Conservation (phyloP, 2,113 vertebrate species). For the Poeciliopsis occidentalis region DNA sequence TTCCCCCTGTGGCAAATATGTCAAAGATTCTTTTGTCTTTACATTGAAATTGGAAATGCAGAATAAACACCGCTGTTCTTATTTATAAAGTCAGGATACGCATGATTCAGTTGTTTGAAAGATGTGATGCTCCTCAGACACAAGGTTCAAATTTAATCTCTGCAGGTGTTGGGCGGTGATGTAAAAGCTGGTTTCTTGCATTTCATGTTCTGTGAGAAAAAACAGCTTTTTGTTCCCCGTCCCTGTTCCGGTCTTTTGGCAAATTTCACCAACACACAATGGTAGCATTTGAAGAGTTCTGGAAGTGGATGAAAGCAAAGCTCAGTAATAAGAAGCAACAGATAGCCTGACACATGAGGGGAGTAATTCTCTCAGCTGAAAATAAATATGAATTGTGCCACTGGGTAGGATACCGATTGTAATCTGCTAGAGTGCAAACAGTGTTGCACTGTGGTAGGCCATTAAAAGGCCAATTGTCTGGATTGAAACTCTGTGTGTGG, state of each 20-base stretch:
- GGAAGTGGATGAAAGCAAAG: slow-evolving; percentile 88
- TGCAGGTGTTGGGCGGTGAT: slow-evolving; percentile 65
- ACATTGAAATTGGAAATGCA: neutral
- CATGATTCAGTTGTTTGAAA: slow-evolving; percentile 30
- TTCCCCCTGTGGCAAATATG: neutral
- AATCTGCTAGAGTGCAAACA: slow-evolving; percentile 84
- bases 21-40: neutral
- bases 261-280: slow-evolving; percentile 84
- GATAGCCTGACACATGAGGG: slow-evolving; percentile 86
- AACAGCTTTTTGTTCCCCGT: slow-evolving; percentile 58
- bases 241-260: slow-evolving; percentile 70
- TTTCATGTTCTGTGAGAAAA: slow-evolving; percentile 38
- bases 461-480: slow-evolving; percentile 86
- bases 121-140: slow-evolving; percentile 9
- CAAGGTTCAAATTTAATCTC: slow-evolving; percentile 42
- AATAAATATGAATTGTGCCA: slow-evolving; percentile 90
- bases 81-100: slow-evolving; percentile 7
- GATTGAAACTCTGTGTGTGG: slow-evolving; percentile 72
- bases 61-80: slow-evolving; percentile 16
- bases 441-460: slow-evolving; percentile 84
- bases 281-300: slow-evolving; percentile 84
- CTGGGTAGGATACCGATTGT: slow-evolving; percentile 83
- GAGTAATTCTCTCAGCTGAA: slow-evolving; percentile 83
- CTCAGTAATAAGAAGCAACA: slow-evolving; percentile 88
- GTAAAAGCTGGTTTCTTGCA: slow-evolving; percentile 39